phyloP scores from a whole-genome alignment of 2,888 invertebrate genomes.

The Microctonus hyperodae region DNA sequence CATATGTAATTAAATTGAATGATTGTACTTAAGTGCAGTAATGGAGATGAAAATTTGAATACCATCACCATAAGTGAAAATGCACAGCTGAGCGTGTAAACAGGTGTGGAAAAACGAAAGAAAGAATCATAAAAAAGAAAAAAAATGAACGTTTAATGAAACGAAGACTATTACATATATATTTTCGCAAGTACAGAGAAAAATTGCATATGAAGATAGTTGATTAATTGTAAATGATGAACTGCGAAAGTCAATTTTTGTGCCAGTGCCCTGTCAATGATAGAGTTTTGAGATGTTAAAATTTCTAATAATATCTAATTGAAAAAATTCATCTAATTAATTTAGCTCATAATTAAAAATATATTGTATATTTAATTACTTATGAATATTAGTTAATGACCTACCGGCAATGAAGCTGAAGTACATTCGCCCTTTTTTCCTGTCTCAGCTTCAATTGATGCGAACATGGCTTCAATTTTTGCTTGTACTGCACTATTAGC shows the following conservation, averaged over 20 bases:
- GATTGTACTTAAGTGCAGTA: constrained; percentile 3
- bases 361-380: background rate
- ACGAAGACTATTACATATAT: too few relatives aligned
- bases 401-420: constrained; percentile 57
- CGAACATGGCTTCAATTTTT: constrained; percentile 85
- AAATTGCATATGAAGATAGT: background rate
- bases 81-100: constrained; percentile 35
- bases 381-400: constrained; percentile 18
- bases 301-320: background rate
- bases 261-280: background rate
- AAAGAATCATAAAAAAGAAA: background rate
- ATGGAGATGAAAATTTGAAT: constrained; percentile 32
- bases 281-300: background rate
- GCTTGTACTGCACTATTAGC: constrained; percentile 82
- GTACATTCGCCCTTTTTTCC: constrained; percentile 57
- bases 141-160: background rate
- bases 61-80: constrained; percentile 49
- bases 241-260: background rate
- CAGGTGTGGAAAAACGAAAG: constrained; percentile 12
- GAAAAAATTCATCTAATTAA: background rate
- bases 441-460: constrained; percentile 60
- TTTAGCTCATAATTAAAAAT: background rate
- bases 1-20: background rate
- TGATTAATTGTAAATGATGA: too few relatives aligned
- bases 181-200: background rate